Conservation (phyloP, 2,888 invertebrate species). For the Cacoxenus indagator region DNA sequence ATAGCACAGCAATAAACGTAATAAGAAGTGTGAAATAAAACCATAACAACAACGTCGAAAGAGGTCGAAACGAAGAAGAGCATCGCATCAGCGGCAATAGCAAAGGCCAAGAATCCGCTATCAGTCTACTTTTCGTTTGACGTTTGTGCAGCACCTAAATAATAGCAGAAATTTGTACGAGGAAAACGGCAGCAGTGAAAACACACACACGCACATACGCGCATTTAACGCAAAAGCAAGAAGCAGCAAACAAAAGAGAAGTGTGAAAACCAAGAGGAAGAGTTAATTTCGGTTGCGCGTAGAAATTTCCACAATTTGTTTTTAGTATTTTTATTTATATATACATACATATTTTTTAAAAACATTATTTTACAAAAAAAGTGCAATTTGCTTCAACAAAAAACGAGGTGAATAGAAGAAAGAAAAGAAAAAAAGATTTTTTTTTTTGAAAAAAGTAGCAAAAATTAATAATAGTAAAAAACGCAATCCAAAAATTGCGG, state of each 20-base stretch:
- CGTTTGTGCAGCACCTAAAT: constrained; percentile 9
- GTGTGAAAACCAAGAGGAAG: not conserved
- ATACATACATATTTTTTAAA: not conserved
- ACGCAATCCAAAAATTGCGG: not conserved
- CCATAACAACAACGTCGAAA: not conserved
- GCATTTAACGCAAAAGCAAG: not conserved
- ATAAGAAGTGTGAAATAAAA: not conserved
- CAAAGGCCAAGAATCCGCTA: not conserved
- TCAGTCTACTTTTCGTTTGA: constrained; percentile 3
- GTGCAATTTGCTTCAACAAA: constrained; percentile 6
- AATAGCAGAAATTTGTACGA: not conserved
- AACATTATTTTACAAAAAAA: not conserved
- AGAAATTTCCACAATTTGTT: not conserved
- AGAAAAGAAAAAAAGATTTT: too few relatives aligned
- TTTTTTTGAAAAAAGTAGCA: not conserved
- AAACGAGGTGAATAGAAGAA: too few relatives aligned
- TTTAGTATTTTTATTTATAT: not conserved
- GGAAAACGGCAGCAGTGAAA: not conserved
- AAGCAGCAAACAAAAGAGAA: not conserved
- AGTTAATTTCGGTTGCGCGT: not conserved
- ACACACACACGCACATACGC: not conserved
- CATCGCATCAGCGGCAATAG: too few relatives aligned
- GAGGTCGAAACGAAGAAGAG: not conserved
- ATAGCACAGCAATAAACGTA: not conserved
- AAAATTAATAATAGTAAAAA: not conserved